These are phyloP conservation scores for Rhabdomys dilectus DNA, from an alignment of 2,113 vertebrate genomes.

Conservation along the genomic window DNA sequence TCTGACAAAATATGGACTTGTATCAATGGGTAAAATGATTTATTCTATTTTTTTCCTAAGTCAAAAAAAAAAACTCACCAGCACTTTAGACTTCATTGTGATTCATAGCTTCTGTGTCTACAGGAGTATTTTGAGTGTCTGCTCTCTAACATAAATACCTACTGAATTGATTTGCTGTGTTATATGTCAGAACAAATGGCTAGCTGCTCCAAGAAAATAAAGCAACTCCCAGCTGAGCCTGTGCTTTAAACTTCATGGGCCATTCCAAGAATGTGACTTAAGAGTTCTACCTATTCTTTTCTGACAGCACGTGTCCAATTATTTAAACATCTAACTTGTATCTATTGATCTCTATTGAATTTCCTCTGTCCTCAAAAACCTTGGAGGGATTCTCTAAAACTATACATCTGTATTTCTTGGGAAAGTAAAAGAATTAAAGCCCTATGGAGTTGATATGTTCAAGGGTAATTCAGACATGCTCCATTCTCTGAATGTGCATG, in stretches of 20 bases:
- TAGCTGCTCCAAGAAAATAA: constrained; percentile 59
- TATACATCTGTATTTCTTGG: not conserved
- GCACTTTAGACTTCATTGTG: constrained; percentile 7
- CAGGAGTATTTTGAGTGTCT: constrained; percentile 24
- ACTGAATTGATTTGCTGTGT: constrained; percentile 58
- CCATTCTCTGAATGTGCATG: not conserved
- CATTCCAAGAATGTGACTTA: constrained; percentile 51
- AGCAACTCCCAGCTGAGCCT: constrained; percentile 44
- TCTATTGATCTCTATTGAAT: constrained; percentile 72
- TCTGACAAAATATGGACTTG: not conserved
- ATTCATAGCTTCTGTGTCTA: constrained; percentile 21
- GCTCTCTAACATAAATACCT: constrained; percentile 26
- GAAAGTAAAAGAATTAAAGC: constrained; percentile 22
- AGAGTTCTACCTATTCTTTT: constrained; percentile 57
- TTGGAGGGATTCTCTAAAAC: constrained; percentile 59
- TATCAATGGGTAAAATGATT: not conserved
- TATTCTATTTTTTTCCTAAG: not conserved
- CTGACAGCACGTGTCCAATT: constrained; percentile 53
- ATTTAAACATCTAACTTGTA: constrained; percentile 68
- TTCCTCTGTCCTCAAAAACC: constrained; percentile 59
- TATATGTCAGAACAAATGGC: constrained; percentile 62
- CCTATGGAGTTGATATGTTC: not conserved
- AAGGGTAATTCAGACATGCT: constrained; percentile 6
- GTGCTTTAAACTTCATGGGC: constrained; percentile 46
- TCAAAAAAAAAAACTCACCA: not conserved